These are phyloP conservation scores for Nerophis lumbriciformis DNA, from an alignment of 2,113 vertebrate genomes.

Conservation along the genomic window DNA sequence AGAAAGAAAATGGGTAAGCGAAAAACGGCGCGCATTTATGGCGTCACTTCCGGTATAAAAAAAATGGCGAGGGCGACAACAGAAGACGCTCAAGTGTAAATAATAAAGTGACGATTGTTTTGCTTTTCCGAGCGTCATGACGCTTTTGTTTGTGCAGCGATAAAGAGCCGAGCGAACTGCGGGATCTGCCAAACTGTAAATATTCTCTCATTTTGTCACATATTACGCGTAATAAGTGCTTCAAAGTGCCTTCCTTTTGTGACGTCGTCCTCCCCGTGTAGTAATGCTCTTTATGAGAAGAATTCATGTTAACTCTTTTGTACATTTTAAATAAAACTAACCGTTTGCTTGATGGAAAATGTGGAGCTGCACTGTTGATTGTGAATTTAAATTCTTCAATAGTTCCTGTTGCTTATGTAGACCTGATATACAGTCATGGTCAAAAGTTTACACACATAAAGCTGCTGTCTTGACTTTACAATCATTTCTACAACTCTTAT, in stretches of 20 bases:
- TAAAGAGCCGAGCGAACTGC: background rate
- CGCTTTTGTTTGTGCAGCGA: background rate
- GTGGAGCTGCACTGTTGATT: no score
- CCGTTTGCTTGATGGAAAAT: no score
- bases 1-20: background rate
- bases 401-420: no score
- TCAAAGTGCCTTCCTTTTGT: slow-evolving; percentile 10
- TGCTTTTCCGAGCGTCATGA: background rate
- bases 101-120: slow-evolving; percentile 13
- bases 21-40: background rate
- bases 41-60: slow-evolving; percentile 61
- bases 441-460: no score
- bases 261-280: background rate
- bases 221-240: background rate
- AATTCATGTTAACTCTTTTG: no score
- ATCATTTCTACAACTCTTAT: no score
- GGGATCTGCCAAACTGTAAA: slow-evolving; percentile 13
- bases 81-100: background rate
- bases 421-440: no score
- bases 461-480: no score
- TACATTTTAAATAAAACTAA: no score
- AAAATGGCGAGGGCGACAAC: slow-evolving; percentile 54
- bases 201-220: background rate
- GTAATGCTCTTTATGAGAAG: background rate
- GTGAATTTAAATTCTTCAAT: no score